Evolutionary conservation across 2,888 invertebrate genomes (phyloP), one percentile per base, ranked within the genome.

Genomic region (Drosophila merina): DNA sequence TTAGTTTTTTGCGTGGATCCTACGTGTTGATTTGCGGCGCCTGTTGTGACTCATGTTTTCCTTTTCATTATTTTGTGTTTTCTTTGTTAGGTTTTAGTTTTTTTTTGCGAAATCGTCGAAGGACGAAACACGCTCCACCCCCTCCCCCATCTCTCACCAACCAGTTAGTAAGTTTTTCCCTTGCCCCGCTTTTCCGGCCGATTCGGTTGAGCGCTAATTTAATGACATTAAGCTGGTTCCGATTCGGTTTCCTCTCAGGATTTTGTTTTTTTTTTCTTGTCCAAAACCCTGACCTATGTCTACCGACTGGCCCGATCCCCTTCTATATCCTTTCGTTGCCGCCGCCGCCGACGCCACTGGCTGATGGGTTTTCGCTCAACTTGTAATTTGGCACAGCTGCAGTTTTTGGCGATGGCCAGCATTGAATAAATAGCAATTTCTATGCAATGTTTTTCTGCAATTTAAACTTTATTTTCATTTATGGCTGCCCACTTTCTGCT

Each of bases 381-480:
- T 57, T 70, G 70, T 71, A 75, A 76, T 78, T 76, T 76, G 72
- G 67, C 57, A 50, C 79, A 83, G 83, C 80, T 77, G 79, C 73
- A 74, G 60, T 71, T 56, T 38, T 36, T 4, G 60, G 33, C 54
- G 55, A 64, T 63, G 58, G 64, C 64, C 72, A 14, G 73, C 77
- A 84, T 77, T 80, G 71, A 72, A 76, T 85, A 79, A 80, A 80
- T 74, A 72, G 60, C 63, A 62, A 84, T 78, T 75, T 72, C 62
- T 70, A 74, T 74, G 64, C 71, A 74, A 72, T 76, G 71, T 82
- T 85, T 81, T 82, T 74, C 55, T 82, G 69, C 72, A 82, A 76
- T 81, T 85, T 79, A 66, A 75, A 62, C 76, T 64, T 64, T 82
- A 69, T 85, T 85, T 82, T 82, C 82, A 81, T 82, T 82, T 76